Evolutionary conservation across 1,140 invertebrate species (phyloP).

Genomic region (Cotesia glomerata): DNA sequence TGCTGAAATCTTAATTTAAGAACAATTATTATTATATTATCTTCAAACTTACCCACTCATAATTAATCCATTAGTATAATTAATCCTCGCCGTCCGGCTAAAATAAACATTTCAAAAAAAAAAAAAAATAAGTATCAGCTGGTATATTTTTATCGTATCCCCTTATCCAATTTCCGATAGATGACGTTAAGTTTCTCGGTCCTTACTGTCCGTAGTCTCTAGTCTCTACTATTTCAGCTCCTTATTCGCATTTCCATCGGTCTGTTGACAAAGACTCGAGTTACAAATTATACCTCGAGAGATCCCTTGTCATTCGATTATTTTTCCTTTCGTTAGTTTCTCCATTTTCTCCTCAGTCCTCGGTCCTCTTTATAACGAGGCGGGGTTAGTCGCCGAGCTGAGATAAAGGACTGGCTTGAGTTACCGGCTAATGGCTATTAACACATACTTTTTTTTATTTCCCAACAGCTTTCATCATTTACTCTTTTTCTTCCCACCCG

Average conservation of each 20-base stretch:
- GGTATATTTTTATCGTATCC: background rate
- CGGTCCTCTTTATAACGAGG: background rate
- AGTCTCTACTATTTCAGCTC: background rate
- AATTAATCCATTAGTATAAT: too few species aligned
- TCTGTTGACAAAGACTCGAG: background rate
- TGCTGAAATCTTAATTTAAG: too few species aligned
- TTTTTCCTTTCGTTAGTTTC: background rate
- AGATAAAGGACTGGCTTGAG: background rate
- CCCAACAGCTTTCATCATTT: too few species aligned
- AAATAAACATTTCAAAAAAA: background rate
- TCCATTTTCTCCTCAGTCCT: background rate
- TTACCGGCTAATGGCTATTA: too few species aligned
- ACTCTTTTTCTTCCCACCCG: background rate
- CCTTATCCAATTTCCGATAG: background rate
- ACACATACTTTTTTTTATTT: too few species aligned
- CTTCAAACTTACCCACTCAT: too few species aligned
- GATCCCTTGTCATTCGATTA: constrained; percentile 4
- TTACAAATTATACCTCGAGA: constrained; percentile 2
- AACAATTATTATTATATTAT: too few species aligned
- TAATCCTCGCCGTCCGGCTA: too few species aligned
- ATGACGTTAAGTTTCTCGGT: background rate
- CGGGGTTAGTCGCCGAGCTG: background rate
- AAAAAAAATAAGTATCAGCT: background rate
- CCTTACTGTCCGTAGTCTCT: background rate
- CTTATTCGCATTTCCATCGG: background rate